Base-by-base conservation (phyloP, 1,140 invertebrate genomes). In the Diorhabda elongata region DNA sequence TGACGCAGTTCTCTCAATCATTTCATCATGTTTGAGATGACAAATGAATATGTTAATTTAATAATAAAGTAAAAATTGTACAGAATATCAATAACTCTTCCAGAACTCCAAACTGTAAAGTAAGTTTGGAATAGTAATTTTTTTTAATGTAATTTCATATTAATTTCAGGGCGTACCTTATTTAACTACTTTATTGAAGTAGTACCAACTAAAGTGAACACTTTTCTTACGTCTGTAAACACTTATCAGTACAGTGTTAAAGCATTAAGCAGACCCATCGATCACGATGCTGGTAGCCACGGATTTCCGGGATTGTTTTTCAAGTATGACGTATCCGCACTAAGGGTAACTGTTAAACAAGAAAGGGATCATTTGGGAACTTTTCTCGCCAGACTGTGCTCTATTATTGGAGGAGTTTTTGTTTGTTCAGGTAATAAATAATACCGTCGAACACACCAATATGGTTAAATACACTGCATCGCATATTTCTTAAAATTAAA, bases 111-210 rank as follows among this genome's bases (percentile, higher is more conserved):
- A 26, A 26, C 26, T 26, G 26, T 2, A 26, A 26, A 26, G 26
- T 26, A 26, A 26, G 26, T 26, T 26, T 26, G 26, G 26, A 26
- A 26, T 26, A 26, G 26, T 1, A 26, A 26, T 26, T 26, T 26
- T 26, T 26, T 26, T 26, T 26, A 26, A 26, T 26, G 26, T 26
- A 26, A 26, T 26, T 60, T 70, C 3, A 73, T 71, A 60, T 63
- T 67, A 59, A 72, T 85, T 85, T 66, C 76, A 89, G 92, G 89
- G 83, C 89, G 88, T 81, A 91, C 93, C 83, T 80, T 93, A 26
- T 97, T 91, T 82, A 95, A 98, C 78, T 98, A 98, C 83, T 98
- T 97, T 77, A 86, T 98, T 58, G 92, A 97, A 85, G 90, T 98
- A n/a, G 95, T 98, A 11, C 94, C 95, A 43, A 98, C 96, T 7